A percentile compares a stretch with the other conserved stretches of the same genome.
Evolutionary conservation across 2,888 invertebrate genomes (phyloP).

Genomic region (Entomobrya proxima): DNA sequence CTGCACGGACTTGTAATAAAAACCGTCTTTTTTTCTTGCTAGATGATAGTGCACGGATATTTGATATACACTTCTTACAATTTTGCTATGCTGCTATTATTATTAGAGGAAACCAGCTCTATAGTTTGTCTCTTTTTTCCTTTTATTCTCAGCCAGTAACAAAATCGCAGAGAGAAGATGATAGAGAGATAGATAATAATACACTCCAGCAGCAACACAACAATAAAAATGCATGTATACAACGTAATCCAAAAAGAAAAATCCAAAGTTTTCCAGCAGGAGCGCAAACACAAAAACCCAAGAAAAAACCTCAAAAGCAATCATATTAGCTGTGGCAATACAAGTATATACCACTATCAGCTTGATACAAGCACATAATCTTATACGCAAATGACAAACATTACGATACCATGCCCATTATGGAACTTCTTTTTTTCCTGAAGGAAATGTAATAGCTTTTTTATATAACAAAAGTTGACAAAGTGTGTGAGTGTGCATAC

Average conservation of each 20-base stretch:
- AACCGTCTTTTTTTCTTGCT: slow-evolving; percentile 12
- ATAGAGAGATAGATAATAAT: background rate
- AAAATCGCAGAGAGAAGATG: background rate
- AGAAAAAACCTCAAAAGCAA: slow-evolving; percentile 23
- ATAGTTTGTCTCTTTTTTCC: background rate
- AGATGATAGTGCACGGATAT: background rate
- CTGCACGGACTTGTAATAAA: background rate
- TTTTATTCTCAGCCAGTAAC: background rate
- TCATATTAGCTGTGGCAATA: no score
- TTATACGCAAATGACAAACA: no score
- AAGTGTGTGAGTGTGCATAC: background rate
- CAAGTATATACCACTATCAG: no score
- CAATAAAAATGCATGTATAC: background rate
- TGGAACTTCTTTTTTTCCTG: no score
- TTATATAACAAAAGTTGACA: background rate
- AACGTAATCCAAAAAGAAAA: slow-evolving; percentile 3
- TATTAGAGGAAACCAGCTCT: background rate
- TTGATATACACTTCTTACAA: background rate
- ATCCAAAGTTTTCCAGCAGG: background rate
- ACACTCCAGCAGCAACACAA: background rate
- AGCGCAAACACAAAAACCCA: background rate
- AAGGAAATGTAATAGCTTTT: no score
- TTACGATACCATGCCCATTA: no score
- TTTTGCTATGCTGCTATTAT: no score
- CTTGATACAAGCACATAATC: no score